Conservation (phyloP, 2,888 invertebrate genomes). For the Thymelicus lineola region DNA sequence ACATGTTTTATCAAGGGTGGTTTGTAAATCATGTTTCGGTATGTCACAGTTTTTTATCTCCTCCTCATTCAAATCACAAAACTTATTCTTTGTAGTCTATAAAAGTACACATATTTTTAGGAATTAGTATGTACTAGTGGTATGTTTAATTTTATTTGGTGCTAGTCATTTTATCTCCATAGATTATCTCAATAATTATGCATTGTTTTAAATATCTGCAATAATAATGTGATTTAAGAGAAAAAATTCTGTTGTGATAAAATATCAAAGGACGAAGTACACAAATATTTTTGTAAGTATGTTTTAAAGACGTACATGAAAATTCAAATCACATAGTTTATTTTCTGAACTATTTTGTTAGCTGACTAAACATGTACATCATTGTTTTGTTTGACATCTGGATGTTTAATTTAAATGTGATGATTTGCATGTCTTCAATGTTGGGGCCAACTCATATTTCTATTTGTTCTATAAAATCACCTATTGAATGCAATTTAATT, state of each 20-base stretch:
- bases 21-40: not conserved
- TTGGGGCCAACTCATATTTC: conserved; percentile 29
- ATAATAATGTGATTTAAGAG: conserved; percentile 17
- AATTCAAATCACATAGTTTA: not conserved
- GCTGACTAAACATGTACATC: conserved; percentile 13
- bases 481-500: not conserved
- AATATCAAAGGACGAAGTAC: conserved; percentile 13
- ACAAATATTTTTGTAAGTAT: conserved; percentile 28
- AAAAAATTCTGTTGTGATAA: conserved; percentile 23
- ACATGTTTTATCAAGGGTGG: not conserved
- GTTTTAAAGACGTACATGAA: not conserved
- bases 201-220: conserved; percentile 12
- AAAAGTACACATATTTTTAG: conserved; percentile 14
- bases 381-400: not conserved
- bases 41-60: not conserved
- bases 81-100: conserved; percentile 19
- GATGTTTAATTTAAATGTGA: not conserved
- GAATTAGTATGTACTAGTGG: not conserved
- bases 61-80: conserved; percentile 3
- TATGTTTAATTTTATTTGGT: conserved; percentile 46
- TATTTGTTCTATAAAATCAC: conserved; percentile 7
- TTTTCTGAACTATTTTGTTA: conserved; percentile 13
- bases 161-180: conserved; percentile 53
- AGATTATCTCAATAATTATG: conserved; percentile 25
- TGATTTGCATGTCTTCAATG: conserved; percentile 14